Percentiles rank a stretch among this genome's conserved stretches.
Evolutionary conservation across 2,113 vertebrate species (phyloP).

Genomic region (Podarcis cretensis): DNA sequence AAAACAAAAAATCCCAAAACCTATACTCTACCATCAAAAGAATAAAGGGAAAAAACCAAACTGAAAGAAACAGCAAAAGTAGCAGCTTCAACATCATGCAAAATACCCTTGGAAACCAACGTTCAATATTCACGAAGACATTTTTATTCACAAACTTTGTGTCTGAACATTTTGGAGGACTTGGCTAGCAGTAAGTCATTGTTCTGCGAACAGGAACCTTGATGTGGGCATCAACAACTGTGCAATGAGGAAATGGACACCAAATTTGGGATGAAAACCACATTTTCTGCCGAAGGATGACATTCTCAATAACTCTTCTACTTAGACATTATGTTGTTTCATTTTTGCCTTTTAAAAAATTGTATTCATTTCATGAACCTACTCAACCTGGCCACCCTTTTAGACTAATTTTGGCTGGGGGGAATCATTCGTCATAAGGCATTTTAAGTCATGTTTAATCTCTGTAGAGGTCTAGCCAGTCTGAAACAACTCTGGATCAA

Average conservation of each 20-base stretch:
- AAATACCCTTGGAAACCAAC: conserved; percentile 81
- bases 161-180: conserved; percentile 71
- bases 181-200: conserved; percentile 67
- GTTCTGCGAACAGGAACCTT: conserved; percentile 61
- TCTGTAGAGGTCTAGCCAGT: conserved; percentile 63
- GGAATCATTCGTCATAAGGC: conserved; percentile 67
- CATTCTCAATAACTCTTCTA: conserved; percentile 62
- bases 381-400: conserved; percentile 44
- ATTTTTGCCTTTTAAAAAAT: conserved; percentile 14
- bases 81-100: conserved; percentile 83
- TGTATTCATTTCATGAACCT: conserved; percentile 37
- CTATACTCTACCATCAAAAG: neutral
- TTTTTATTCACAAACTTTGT: conserved; percentile 71
- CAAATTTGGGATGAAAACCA: conserved; percentile 59
- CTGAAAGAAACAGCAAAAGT: conserved; percentile 67
- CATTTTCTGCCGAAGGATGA: conserved; percentile 43
- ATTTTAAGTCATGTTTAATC: conserved; percentile 58
- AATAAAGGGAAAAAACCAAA: conserved; percentile 70
- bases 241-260: conserved; percentile 59
- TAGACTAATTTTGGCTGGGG: conserved; percentile 57
- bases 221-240: conserved; percentile 55
- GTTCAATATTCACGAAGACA: conserved; percentile 77
- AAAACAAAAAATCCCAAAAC: no score
- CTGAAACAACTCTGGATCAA: conserved; percentile 49
- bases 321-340: conserved; percentile 41